Conservation (phyloP, 2,113 vertebrate genomes). For the Heloderma charlesbogerti region DNA sequence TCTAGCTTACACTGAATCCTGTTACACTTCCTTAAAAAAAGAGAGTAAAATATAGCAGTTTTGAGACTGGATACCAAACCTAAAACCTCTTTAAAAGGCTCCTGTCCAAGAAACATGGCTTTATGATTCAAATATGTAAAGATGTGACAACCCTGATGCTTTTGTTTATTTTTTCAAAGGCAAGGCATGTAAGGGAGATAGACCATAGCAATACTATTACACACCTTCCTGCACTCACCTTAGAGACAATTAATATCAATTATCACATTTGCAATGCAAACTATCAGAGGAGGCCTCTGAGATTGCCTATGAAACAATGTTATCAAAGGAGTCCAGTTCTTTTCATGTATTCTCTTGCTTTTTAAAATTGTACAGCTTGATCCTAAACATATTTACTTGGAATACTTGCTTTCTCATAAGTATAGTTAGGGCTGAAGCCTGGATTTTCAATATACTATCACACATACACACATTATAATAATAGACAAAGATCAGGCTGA, state of each 20-base stretch:
- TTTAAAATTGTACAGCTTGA: not conserved
- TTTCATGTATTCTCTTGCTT: not conserved
- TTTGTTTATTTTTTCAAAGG: slow-evolving; percentile 14
- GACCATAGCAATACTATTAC: slow-evolving; percentile 17
- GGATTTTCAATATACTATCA: not conserved
- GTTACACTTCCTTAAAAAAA: not conserved
- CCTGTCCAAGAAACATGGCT: not conserved
- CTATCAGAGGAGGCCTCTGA: not conserved
- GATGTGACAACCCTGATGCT: not conserved
- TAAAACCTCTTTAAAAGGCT: not conserved
- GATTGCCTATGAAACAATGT: not conserved
- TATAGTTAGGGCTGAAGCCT: not conserved
- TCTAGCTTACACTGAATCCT: not conserved
- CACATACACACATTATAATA: too few relatives aligned
- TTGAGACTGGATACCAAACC: not conserved
- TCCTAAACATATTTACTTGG: not conserved
- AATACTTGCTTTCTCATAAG: not conserved
- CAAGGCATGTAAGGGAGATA: not conserved
- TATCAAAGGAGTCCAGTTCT: not conserved
- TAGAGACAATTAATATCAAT: slow-evolving; percentile 23
- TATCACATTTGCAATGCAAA: not conserved
- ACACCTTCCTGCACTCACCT: slow-evolving; percentile 17
- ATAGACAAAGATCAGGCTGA: too few relatives aligned
- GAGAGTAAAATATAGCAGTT: not conserved
- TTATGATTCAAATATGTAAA: slow-evolving; percentile 15